Base-by-base conservation (phyloP, 92 coral and sea anemone species). In the Palythoa caribaeorum region DNA sequence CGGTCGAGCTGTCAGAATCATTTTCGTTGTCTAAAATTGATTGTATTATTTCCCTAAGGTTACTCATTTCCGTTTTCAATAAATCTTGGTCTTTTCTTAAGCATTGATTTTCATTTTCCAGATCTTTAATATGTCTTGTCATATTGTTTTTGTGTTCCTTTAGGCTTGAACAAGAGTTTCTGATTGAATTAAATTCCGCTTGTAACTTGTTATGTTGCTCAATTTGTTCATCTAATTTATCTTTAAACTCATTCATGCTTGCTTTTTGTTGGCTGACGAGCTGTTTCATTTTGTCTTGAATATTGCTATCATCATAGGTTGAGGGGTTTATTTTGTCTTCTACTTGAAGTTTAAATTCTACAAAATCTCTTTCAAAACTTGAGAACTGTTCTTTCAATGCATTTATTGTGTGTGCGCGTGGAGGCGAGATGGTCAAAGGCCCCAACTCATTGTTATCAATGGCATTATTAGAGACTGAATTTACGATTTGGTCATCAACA, bases 61-160 rank as follows among this genome's bases (percentile, higher is more conserved):
- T 21, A 76, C 55, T 50, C 6, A 21, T 76, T 17, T 74, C 78
- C 7, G 55, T 44, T 74, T 74, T 40, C 59, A 74, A 17, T 74
- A 74, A 74, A 48, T 40, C 57, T 17, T 74, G 78, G 13, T 74
- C 57, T 74, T 74, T 47, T 74, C 55, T 44, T n/a, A 74, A 6
- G 6, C 38, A 44, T 74, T 74, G 55, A 52, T 74, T 74, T 74
- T 74, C 78, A 47, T 74, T 40, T 74, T 74, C 54, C 78, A 74
- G 55, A 74, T 74, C 78, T 74, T 74, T 48, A 74, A 74, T 74
- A 47, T 74, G 78, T 74, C 55, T 74, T 44, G 59, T 38, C 78
- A 74, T 74, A 74, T 4, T 74, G 13, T 16, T 10, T 74, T 74
- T 74, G 78, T 17, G 39, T 44, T 74, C 78, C 55, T 74, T 74